These are phyloP conservation scores for Mylabris phalerata DNA, from an alignment of 1,140 invertebrate genomes.

Conservation along the genomic window DNA sequence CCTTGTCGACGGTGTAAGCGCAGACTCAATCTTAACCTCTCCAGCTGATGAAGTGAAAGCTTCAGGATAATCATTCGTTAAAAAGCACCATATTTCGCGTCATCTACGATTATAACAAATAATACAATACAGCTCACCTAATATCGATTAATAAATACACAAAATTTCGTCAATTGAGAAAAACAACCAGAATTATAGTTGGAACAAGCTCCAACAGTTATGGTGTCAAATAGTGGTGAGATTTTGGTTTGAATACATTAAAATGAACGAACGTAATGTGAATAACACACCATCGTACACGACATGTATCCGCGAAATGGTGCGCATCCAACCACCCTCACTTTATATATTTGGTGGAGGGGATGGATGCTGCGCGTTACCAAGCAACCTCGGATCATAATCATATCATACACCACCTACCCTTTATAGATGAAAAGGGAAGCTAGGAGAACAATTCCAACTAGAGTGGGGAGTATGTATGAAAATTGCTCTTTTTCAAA, in stretches of 20 bases:
- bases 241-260: neutral
- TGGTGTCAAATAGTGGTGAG: neutral
- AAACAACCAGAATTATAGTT: neutral
- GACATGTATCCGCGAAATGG: conserved; percentile 24
- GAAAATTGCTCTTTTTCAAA: conserved; percentile 34
- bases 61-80: too few relatives aligned
- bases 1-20: too few relatives aligned
- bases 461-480: neutral
- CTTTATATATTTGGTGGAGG: conserved; percentile 32
- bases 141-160: neutral
- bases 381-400: conserved; percentile 39
- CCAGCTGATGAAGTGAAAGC: too few relatives aligned
- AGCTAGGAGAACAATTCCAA: neutral
- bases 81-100: too few relatives aligned
- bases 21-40: too few relatives aligned
- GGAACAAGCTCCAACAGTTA: neutral
- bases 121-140: too few relatives aligned
- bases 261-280: neutral
- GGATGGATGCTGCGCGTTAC: conserved; percentile 39
- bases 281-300: conserved; percentile 2
- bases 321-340: conserved; percentile 29
- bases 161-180: neutral
- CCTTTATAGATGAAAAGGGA: conserved; percentile 9
- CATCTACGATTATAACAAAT: too few relatives aligned
- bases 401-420: conserved; percentile 36